phyloP scores from a whole-genome alignment of 2,113 vertebrate species.

The Antigone vipio region DNA sequence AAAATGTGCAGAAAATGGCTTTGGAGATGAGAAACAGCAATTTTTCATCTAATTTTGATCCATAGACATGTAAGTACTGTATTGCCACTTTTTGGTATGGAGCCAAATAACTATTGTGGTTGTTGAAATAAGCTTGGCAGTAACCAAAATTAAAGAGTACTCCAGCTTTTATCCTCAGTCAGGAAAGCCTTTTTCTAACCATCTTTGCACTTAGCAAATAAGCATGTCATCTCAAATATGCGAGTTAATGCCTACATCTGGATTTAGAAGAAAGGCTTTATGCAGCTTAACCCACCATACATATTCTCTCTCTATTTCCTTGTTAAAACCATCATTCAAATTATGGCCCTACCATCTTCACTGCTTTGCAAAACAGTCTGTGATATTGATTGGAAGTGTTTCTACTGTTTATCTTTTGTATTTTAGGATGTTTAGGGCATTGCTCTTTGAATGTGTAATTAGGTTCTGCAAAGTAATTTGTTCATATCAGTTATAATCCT shows the following conservation, averaged over 20 bases:
- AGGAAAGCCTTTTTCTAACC: conserved; percentile 74
- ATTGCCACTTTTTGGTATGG: conserved; percentile 72
- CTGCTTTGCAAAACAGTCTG: conserved; percentile 32
- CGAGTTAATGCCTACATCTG: conserved; percentile 70
- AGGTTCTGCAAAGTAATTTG: conserved; percentile 34
- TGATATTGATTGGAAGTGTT: conserved; percentile 38
- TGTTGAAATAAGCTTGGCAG: conserved; percentile 72
- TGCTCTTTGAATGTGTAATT: conserved; percentile 48
- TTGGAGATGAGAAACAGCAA: conserved; percentile 79
- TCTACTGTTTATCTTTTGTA: conserved; percentile 44
- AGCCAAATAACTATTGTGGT: conserved; percentile 76
- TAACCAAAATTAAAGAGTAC: conserved; percentile 79
- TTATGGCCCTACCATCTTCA: conserved; percentile 24
- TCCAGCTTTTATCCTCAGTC: conserved; percentile 76
- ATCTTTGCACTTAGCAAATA: conserved; percentile 78
- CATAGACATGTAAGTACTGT: conserved; percentile 76
- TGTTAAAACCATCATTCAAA: conserved; percentile 60
- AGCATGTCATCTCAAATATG: conserved; percentile 68
- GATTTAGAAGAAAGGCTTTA: conserved; percentile 75
- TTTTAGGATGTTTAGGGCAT: background rate
- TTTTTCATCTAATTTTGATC: conserved; percentile 86
- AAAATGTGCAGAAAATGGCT: conserved; percentile 81
- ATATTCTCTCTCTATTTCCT: conserved; percentile 53
- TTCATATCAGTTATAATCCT: conserved; percentile 30
- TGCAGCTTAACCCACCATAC: conserved; percentile 64